Evolutionary conservation across 2,113 vertebrate genomes (phyloP).

Genomic region (Indicator indicator): DNA sequence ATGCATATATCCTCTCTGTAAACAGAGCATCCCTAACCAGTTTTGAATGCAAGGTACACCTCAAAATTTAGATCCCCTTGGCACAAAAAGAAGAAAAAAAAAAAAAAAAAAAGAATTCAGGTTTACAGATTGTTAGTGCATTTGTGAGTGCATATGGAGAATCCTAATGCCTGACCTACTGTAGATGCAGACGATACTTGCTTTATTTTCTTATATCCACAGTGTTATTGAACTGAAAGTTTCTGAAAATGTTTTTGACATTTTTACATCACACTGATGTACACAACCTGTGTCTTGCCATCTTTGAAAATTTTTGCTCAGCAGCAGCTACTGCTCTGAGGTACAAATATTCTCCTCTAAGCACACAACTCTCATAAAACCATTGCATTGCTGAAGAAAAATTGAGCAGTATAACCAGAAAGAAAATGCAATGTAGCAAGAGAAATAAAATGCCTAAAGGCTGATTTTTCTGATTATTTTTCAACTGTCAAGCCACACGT

Average conservation of each 20-base stretch:
- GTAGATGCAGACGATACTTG: neutral
- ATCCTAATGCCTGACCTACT: neutral
- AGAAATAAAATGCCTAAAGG: neutral
- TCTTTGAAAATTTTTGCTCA: neutral
- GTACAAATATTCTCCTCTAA: neutral
- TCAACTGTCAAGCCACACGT: neutral
- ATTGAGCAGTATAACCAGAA: neutral
- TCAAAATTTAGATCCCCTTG: neutral
- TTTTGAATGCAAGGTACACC: neutral
- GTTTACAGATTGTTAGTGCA: neutral
- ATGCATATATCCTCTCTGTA: neutral
- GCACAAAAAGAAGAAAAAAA: neutral
- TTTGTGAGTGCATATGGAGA: neutral
- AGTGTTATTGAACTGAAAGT: neutral
- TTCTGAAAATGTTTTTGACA: neutral
- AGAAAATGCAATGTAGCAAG: neutral
- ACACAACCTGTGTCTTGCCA: neutral
- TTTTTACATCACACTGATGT: neutral
- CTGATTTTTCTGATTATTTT: neutral
- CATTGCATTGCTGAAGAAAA: neutral
- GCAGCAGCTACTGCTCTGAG: neutral
- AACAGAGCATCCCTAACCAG: slow-evolving; percentile 41
- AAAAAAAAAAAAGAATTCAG: neutral
- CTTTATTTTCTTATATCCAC: neutral
- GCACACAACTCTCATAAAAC: neutral